Evolutionary conservation across 1,140 invertebrate species (phyloP), one percentile per base, ranked within the genome.

Genomic region (Paralvinella palmiformis): DNA sequence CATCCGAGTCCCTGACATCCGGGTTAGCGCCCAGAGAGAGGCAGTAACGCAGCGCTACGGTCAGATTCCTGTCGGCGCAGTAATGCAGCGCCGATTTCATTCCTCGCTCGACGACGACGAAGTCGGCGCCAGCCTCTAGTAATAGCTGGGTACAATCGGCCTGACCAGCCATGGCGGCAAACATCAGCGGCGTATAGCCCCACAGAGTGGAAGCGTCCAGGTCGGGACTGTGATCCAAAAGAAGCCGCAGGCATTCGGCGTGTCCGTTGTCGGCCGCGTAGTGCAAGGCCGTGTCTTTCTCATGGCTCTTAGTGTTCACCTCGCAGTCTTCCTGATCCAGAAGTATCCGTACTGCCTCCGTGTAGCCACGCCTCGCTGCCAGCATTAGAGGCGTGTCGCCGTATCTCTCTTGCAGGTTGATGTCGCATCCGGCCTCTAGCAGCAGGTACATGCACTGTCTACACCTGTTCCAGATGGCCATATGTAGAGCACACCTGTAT

Each of bases 311-410:
- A 5, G 55, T 32, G 1, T 27, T 57, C 5, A 57, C 3, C 27
- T 57, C 17, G 31, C 48, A 52, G 24, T 29, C 48, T 22, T 22
- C 48, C 24, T 15, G 48, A n/a, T n/a, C n/a, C 17, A 52, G 48
- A 6, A 52, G 48, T 29, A 29, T 29, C 10, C 24, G 24, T 1
- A 20, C 31, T 22, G 31, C 31, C 24, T 52, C 48, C 10, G 15
- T 29, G 17, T 27, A 52, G 48, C 48, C 48, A n/a, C 48, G 24
- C 3, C 48, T 22, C 48, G 48, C 48, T 29, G 48, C 48, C 5
- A 57, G 55, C 55, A 57, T 57, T 20, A 36, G 27, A 20, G 55
- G 27, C 22, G 55, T 57, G 55, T 57, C 55, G 7, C n/a, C 55
- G 33, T 57, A 57, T 20, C 33, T 27, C 29, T 57, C 55, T 1